These are phyloP conservation scores for Tragelaphus strepsiceros DNA, from an alignment of 2,113 vertebrate genomes.

Conservation along the genomic window DNA sequence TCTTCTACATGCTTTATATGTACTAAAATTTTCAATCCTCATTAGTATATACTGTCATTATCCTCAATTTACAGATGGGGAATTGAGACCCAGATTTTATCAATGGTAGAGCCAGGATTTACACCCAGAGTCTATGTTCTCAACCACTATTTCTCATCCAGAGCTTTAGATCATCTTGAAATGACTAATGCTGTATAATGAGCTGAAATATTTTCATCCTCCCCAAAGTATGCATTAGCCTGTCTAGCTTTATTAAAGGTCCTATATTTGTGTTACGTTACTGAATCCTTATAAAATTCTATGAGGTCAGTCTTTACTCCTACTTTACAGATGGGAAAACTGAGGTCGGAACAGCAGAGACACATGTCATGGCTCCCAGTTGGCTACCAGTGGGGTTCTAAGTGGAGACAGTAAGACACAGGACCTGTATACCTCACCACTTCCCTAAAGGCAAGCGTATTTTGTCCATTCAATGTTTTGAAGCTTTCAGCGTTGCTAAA, in stretches of 20 bases:
- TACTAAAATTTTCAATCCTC: neutral
- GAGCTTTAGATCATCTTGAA: neutral
- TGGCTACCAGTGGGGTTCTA: neutral
- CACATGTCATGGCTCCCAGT: rapidly evolving
- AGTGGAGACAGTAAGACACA: neutral
- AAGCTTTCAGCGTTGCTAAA: neutral
- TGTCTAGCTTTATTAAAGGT: neutral
- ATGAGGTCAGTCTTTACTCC: neutral
- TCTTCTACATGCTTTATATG: neutral
- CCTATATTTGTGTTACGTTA: neutral
- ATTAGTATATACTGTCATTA: neutral
- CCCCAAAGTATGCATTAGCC: neutral
- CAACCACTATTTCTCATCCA: neutral
- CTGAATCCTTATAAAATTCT: neutral
- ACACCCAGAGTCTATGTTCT: neutral
- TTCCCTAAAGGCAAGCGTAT: neutral
- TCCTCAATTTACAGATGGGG: neutral
- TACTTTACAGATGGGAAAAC: neutral
- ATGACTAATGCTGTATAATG: neutral
- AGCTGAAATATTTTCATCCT: neutral
- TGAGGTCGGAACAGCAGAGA: neutral
- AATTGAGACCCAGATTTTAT: neutral
- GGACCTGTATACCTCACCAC: neutral
- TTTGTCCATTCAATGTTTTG: neutral
- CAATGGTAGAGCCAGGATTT: neutral